phyloP scores from a whole-genome alignment of 92 coral and sea anemone genomes.

The Zoanthus sociatus region DNA sequence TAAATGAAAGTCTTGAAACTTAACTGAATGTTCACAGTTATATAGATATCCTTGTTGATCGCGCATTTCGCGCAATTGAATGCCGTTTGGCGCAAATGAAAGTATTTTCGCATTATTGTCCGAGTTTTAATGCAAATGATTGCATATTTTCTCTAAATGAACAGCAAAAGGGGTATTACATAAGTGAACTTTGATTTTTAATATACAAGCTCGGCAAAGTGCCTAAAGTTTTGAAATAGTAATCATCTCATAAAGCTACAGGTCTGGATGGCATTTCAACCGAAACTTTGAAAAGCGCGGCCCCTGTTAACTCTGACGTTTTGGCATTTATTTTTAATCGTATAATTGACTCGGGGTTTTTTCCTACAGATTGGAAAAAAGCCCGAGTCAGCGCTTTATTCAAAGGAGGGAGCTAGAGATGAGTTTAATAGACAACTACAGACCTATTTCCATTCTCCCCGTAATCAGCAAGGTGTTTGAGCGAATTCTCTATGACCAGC shows the following conservation, averaged over 20 bases:
- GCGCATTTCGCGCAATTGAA: no score
- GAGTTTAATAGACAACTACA: constrained; percentile 37
- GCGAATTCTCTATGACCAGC: constrained; percentile 39
- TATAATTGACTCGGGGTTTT: constrained; percentile 20
- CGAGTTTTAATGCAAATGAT: no score
- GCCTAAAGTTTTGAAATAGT: constrained; percentile 27
- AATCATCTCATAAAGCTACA: constrained; percentile 61
- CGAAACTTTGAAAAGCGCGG: constrained; percentile 44
- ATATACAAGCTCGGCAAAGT: not conserved
- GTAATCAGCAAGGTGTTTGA: constrained; percentile 39
- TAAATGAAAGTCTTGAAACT: no score
- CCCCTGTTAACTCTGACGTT: constrained; percentile 39
- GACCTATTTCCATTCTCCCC: constrained; percentile 52
- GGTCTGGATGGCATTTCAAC: constrained; percentile 40
- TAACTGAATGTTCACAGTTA: no score
- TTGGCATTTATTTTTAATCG: constrained; percentile 45
- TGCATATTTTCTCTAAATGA: no score
- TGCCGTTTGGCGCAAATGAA: no score
- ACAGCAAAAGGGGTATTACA: no score
- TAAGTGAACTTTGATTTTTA: no score
- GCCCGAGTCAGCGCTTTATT: constrained; percentile 43
- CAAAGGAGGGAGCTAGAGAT: constrained; percentile 42
- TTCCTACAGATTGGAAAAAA: constrained; percentile 49
- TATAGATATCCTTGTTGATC: no score
- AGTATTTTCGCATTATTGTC: no score